Conservation (phyloP, 2,888 invertebrate genomes). For the Eudasyphora cyanicolor region DNA sequence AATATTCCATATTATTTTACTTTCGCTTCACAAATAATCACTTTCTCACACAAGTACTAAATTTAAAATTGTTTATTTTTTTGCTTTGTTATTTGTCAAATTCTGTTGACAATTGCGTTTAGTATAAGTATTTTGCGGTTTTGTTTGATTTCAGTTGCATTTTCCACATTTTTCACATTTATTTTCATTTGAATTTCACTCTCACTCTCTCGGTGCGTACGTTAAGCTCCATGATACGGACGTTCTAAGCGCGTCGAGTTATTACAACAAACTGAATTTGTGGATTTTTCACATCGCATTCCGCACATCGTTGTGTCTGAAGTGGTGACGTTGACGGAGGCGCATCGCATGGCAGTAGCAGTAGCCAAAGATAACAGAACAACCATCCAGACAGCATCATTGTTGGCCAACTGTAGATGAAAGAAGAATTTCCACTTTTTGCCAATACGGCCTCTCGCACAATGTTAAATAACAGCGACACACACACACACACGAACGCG, state of each 20-base stretch:
- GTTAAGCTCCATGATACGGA: conserved; percentile 12
- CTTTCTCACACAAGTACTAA: no score
- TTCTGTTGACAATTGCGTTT: conserved; percentile 6
- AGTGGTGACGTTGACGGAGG: conserved; percentile 11
- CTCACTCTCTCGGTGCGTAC: conserved; percentile 4
- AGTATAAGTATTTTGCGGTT: no score
- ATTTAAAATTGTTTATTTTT: conserved; percentile 23
- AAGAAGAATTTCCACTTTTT: conserved; percentile 16
- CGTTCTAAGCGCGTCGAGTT: conserved; percentile 58
- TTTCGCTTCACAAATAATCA: no score
- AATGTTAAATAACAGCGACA: conserved; percentile 49
- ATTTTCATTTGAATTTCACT: conserved; percentile 31
- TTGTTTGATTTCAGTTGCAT: conserved; percentile 7
- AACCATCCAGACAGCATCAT: conserved; percentile 45
- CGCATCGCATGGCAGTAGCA: conserved; percentile 57
- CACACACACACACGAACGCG: neutral
- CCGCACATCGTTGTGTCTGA: conserved; percentile 62
- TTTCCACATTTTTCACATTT: conserved; percentile 9
- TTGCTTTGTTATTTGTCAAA: conserved; percentile 22
- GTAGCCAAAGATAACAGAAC: conserved; percentile 31
- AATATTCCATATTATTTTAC: no score
- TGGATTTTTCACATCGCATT: conserved; percentile 75
- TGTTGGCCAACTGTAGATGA: conserved; percentile 25
- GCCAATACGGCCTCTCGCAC: conserved; percentile 13
- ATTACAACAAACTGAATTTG: conserved; percentile 74